Evolutionary conservation across 2,888 invertebrate species (phyloP).

Genomic region (Vesta saturnalis): DNA sequence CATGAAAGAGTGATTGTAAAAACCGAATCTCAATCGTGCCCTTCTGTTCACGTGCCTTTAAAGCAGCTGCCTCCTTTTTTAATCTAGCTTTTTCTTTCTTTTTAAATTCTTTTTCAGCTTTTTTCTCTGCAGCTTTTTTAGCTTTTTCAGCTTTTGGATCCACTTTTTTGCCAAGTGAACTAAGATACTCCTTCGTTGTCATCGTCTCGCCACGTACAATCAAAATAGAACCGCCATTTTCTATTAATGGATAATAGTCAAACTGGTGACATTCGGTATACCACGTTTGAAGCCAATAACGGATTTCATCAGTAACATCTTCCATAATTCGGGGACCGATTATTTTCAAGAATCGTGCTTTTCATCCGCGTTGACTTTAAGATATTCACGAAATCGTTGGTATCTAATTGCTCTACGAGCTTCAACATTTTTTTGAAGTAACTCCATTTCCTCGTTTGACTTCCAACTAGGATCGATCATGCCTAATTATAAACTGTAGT

Average conservation of each 20-base stretch:
- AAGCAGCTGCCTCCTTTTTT: slow-evolving; percentile 42
- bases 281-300: slow-evolving; percentile 79
- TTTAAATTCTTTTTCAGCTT: slow-evolving; percentile 54
- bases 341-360: slow-evolving; percentile 63
- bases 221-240: slow-evolving; percentile 74
- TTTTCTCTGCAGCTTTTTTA: slow-evolving; percentile 45
- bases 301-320: slow-evolving; percentile 78
- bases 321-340: slow-evolving; percentile 73
- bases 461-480: slow-evolving; percentile 67
- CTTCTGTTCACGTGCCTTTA: slow-evolving; percentile 34
- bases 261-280: slow-evolving; percentile 68
- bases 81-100: slow-evolving; percentile 60
- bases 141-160: slow-evolving; percentile 43
- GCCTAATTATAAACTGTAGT: slow-evolving; percentile 49
- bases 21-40: slow-evolving; percentile 43
- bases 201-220: slow-evolving; percentile 69
- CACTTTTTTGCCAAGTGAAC: slow-evolving; percentile 44
- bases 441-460: slow-evolving; percentile 62
- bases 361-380: slow-evolving; percentile 64
- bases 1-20: slow-evolving; percentile 56
- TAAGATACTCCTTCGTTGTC: slow-evolving; percentile 68
- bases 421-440: slow-evolving; percentile 63
- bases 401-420: slow-evolving; percentile 63
- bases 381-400: slow-evolving; percentile 62
- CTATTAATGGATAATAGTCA: slow-evolving; percentile 77